Evolutionary conservation across 2,888 invertebrate genomes (phyloP), one percentile per base, ranked within the genome.

Genomic region (Odontocerum albicorne): DNA sequence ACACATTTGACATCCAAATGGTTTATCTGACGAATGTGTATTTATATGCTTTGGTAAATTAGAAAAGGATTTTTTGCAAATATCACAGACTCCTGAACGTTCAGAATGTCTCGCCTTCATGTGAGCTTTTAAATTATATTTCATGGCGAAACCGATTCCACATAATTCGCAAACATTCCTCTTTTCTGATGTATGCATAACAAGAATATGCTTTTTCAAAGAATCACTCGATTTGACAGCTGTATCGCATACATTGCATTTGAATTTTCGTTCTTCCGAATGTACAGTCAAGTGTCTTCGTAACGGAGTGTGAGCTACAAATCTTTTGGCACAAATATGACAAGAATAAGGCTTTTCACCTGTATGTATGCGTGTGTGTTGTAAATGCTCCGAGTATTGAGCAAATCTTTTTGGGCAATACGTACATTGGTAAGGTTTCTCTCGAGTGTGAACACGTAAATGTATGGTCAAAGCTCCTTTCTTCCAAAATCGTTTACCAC

Each of bases 11-110:
- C 78, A 78, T 1, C 64, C 58, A 62, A 69, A 75, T 0, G 75
- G 74, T 36, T 70, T 79, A 60, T 81, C 81, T 0, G 82, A 82
- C 0, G 80, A 81, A 59, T 83, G 83, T 57, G 77, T 77, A 1
- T 77, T 68, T 78, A 80, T 78, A 60, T 83, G 83, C 1, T 73
- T 75, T 43, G 74, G 75, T 16, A 83, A 63, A 63, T 83, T 77
- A 0, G 82, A 72, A 62, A 78, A 82, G 4, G 75, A 73, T 36
- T 36, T 46, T 19, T 55, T 55, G 27, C 38, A 55, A 16, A 49
- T 36, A 0, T 66, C 67, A 62, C 83, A 83, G 3, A 74, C 68
- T 0, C 81, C 82, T 0, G 83, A 82, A 47, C 73, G 71, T 55
- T 81, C 82, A 0, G 82, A 82, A 54, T 83, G 55, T n/a, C 32